Percentiles rank a stretch among this genome's conserved stretches.
Evolutionary conservation across 2,113 vertebrate species (phyloP).

Genomic region (Apistogramma diplotaenia): DNA sequence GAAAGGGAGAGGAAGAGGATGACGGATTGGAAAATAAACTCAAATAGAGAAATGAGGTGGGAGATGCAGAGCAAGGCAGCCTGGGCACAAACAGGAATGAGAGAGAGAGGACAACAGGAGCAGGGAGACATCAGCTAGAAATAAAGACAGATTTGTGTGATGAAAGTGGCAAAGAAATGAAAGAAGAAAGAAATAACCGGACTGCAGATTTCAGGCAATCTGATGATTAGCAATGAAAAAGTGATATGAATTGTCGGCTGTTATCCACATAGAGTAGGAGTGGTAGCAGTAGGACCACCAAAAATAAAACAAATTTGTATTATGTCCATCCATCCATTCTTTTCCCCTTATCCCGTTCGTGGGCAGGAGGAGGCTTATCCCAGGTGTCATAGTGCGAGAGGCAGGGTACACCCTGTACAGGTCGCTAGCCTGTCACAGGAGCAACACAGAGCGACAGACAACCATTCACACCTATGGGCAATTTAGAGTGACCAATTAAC

Average conservation of each 20-base stretch:
- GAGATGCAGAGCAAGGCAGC: slow-evolving; percentile 2
- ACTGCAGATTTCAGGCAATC: not conserved
- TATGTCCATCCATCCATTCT: too few species aligned
- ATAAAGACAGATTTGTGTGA: not conserved
- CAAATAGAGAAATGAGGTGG: not conserved
- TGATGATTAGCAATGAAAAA: not conserved
- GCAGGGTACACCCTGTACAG: too few species aligned
- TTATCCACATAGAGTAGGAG: not conserved
- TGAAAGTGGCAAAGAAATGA: not conserved
- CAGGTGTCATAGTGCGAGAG: too few species aligned
- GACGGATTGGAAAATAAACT: slow-evolving; percentile 30
- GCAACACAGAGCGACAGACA: too few species aligned
- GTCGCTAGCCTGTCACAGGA: too few species aligned
- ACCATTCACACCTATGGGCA: too few species aligned
- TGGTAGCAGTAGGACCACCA: too few species aligned
- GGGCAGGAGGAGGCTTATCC: too few species aligned
- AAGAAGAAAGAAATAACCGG: not conserved
- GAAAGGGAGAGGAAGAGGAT: not conserved
- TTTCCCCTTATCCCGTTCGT: too few species aligned
- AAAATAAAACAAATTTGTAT: too few species aligned
- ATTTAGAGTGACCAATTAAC: too few species aligned
- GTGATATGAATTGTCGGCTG: not conserved
- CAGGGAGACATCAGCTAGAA: not conserved
- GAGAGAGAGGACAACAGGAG: not conserved
- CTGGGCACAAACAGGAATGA: not conserved